A percentile compares a stretch with the other conserved stretches of the same genome.
Evolutionary conservation across 1,140 invertebrate species (phyloP).

Genomic region (Eueides isabella): DNA sequence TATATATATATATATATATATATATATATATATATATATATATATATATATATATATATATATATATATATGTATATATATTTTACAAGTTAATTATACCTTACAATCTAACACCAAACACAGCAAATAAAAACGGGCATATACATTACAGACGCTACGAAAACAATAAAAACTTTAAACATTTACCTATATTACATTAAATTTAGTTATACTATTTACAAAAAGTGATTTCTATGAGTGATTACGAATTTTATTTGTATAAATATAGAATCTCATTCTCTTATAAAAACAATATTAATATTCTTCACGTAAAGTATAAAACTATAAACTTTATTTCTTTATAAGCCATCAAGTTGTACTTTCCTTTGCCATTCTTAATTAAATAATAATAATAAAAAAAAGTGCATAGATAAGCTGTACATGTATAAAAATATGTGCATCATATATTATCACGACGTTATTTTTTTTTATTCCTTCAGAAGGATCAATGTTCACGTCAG

Average conservation of each 20-base stretch:
- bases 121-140: slow-evolving; percentile 60
- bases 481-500: slow-evolving; percentile 64
- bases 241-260: slow-evolving; percentile 46
- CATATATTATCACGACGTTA: slow-evolving; percentile 61
- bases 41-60: no score
- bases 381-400: neutral
- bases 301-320: slow-evolving; percentile 43
- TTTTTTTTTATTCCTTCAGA: slow-evolving; percentile 58
- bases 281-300: slow-evolving; percentile 45
- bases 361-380: slow-evolving; percentile 28
- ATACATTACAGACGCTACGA: slow-evolving; percentile 56
- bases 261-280: slow-evolving; percentile 56
- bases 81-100: neutral
- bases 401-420: slow-evolving; percentile 46
- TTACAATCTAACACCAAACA: slow-evolving; percentile 67
- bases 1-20: no score
- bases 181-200: slow-evolving; percentile 45
- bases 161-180: slow-evolving; percentile 36
- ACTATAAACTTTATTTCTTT: slow-evolving; percentile 42
- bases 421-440: slow-evolving; percentile 68
- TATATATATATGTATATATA: no score
- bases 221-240: slow-evolving; percentile 43
- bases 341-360: slow-evolving; percentile 28
- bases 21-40: no score
- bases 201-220: slow-evolving; percentile 47